phyloP scores from a whole-genome alignment of 2,888 invertebrate species.

The Limnephilus rhombicus region DNA sequence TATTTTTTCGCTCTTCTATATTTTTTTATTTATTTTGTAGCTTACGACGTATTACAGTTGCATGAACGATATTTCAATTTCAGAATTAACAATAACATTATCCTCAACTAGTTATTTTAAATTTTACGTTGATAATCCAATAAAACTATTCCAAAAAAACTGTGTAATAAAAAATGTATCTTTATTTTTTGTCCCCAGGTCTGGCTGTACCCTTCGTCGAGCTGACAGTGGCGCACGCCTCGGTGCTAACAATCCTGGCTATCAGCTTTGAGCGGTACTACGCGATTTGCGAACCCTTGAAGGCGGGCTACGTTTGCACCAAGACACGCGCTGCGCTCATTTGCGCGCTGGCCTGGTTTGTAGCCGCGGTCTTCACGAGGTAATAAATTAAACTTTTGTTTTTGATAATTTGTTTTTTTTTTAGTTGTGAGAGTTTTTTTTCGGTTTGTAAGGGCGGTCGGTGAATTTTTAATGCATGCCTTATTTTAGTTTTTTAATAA shows the following conservation, averaged over 20 bases:
- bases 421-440: background rate
- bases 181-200: slow-evolving; percentile 73
- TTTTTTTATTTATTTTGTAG: too few species aligned
- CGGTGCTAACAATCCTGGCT: slow-evolving; percentile 93
- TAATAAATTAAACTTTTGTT: slow-evolving; percentile 71
- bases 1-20: too few species aligned
- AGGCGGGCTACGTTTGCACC: slow-evolving; percentile 93
- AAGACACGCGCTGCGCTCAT: slow-evolving; percentile 90
- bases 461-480: background rate
- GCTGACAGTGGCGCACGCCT: slow-evolving; percentile 93
- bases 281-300: slow-evolving; percentile 94
- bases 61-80: too few species aligned
- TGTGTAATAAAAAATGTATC: too few species aligned
- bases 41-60: too few species aligned
- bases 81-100: too few species aligned
- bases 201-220: slow-evolving; percentile 95
- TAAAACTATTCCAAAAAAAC: too few species aligned
- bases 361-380: slow-evolving; percentile 92
- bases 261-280: slow-evolving; percentile 94
- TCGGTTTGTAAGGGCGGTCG: background rate
- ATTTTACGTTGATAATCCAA: too few species aligned
- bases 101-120: too few species aligned
- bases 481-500: too few species aligned
- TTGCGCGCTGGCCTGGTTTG: slow-evolving; percentile 89
- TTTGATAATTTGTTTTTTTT: background rate